Percentiles rank a stretch among this genome's conserved stretches.
phyloP scores from a whole-genome alignment of 2,797 vertebrate species.

The Orestias chungarensis region DNA sequence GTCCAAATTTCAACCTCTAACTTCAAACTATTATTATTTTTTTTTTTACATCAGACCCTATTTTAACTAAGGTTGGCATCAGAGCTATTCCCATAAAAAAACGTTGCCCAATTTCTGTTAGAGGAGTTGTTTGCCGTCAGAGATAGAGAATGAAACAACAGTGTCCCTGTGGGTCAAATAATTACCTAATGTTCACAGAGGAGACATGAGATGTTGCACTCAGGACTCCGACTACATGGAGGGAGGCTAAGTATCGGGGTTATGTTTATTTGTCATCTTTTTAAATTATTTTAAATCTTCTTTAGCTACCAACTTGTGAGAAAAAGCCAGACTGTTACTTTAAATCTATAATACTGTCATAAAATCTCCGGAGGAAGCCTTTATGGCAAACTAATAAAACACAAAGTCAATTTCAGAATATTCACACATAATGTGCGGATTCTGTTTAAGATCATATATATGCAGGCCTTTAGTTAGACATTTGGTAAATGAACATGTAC shows the following conservation, averaged over 20 bases:
- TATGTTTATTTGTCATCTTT: too few species aligned
- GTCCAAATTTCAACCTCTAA: not conserved
- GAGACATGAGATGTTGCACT: not conserved
- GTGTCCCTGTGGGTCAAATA: not conserved
- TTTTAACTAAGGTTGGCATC: not conserved
- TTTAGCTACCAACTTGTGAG: not conserved
- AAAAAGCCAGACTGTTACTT: slow-evolving; percentile 45
- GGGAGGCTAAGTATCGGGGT: not conserved
- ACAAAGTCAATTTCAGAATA: slow-evolving; percentile 19
- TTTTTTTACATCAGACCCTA: not conserved
- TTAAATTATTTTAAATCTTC: slow-evolving; percentile 4
- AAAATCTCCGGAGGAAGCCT: slow-evolving; percentile 57
- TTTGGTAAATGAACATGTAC: not conserved
- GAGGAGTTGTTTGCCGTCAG: not conserved
- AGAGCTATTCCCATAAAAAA: not conserved
- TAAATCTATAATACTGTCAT: slow-evolving; percentile 51
- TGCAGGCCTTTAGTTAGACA: not conserved
- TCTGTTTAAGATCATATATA: not conserved
- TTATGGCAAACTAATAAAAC: slow-evolving; percentile 54
- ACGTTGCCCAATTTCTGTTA: not conserved
- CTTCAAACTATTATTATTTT: not conserved
- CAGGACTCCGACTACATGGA: not conserved
- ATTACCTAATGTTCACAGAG: not conserved
- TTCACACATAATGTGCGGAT: not conserved
- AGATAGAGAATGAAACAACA: not conserved